Conservation (phyloP, 2,888 invertebrate genomes). For the Iphiclides podalirius region DNA sequence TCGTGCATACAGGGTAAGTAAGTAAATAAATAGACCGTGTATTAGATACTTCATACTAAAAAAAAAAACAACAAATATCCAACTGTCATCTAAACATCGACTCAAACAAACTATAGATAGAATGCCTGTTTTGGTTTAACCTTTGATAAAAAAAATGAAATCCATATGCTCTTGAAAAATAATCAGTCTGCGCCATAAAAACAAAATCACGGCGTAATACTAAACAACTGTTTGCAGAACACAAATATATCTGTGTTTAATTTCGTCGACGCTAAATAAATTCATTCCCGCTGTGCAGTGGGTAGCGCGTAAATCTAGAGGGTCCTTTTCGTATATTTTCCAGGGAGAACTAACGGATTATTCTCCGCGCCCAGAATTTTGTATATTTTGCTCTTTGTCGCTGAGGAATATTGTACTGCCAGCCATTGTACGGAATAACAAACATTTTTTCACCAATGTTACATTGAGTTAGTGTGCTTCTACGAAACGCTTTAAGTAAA, state of each 20-base stretch:
- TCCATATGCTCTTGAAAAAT: not conserved
- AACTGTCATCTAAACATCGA: too few relatives aligned
- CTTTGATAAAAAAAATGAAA: not conserved
- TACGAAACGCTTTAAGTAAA: slow-evolving; percentile 16
- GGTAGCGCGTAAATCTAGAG: slow-evolving; percentile 50
- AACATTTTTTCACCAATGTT: slow-evolving; percentile 28
- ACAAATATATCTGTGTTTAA: slow-evolving; percentile 52
- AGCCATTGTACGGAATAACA: slow-evolving; percentile 29
- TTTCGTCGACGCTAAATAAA: slow-evolving; percentile 53
- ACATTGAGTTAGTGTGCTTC: slow-evolving; percentile 19
- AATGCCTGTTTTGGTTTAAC: too few relatives aligned
- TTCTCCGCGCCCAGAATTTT: slow-evolving; percentile 41
- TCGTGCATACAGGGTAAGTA: too few relatives aligned
- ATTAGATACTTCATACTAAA: too few relatives aligned
- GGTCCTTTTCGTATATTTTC: slow-evolving; percentile 53
- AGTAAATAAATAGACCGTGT: too few relatives aligned
- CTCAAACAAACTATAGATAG: too few relatives aligned
- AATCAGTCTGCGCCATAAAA: slow-evolving; percentile 14
- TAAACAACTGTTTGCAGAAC: slow-evolving; percentile 34
- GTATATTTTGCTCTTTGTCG: slow-evolving; percentile 47
- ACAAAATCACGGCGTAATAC: slow-evolving; percentile 11
- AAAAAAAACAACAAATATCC: too few relatives aligned
- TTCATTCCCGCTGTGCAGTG: slow-evolving; percentile 48
- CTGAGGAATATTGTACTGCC: slow-evolving; percentile 30
- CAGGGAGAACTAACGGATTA: slow-evolving; percentile 52